A percentile compares a stretch with the other conserved stretches of the same genome.
Evolutionary conservation across 2,113 vertebrate species (phyloP).

Genomic region (Chloropsis hardwickii): DNA sequence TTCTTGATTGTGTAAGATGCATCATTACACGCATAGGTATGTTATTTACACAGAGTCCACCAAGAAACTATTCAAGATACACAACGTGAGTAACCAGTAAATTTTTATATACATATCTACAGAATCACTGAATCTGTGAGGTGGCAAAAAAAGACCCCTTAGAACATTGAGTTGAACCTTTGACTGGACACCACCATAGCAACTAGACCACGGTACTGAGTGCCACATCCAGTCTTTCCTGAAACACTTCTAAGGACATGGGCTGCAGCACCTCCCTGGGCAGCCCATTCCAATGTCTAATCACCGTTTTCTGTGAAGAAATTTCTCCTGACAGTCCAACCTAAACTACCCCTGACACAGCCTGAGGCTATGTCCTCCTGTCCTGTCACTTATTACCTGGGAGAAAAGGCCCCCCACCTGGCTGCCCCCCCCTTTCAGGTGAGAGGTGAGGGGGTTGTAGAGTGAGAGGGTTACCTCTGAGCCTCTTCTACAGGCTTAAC

Average conservation of each 20-base stretch:
- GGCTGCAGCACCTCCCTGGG: neutral
- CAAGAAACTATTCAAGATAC: neutral
- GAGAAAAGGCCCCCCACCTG: neutral
- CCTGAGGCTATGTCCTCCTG: neutral
- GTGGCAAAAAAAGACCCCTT: neutral
- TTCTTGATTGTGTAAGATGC: rapidly evolving
- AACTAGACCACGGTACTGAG: neutral
- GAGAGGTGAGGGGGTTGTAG: neutral
- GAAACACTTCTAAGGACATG: neutral
- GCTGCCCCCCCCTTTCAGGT: neutral
- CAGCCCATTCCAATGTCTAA: neutral
- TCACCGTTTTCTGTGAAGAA: neutral
- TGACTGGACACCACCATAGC: neutral
- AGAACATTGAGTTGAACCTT: neutral
- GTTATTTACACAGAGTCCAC: rapidly evolving
- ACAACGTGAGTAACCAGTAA: rapidly evolving
- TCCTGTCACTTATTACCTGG: neutral
- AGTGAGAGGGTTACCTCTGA: neutral
- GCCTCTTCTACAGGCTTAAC: neutral
- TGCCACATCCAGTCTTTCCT: neutral
- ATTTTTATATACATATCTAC: rapidly evolving
- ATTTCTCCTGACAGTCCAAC: neutral
- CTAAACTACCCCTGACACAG: neutral
- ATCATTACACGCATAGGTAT: rapidly evolving
- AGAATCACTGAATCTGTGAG: neutral